These are phyloP conservation scores for Microplitis demolitor DNA, from an alignment of 1,140 invertebrate species.

Conservation along the genomic window DNA sequence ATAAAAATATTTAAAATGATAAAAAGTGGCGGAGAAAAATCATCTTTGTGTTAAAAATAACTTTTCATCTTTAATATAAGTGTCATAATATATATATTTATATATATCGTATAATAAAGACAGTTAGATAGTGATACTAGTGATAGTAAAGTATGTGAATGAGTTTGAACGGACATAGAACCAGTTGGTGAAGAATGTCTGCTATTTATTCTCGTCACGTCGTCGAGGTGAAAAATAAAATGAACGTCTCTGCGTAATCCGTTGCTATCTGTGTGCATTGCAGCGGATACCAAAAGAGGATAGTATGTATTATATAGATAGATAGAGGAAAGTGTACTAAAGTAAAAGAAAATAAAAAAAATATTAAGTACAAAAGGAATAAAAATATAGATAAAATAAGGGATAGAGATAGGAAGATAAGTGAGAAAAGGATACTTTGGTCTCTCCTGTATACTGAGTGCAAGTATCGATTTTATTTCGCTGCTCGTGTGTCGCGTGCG, in stretches of 20 bases:
- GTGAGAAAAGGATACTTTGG: neutral
- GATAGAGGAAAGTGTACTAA: neutral
- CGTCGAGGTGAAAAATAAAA: conserved; percentile 33
- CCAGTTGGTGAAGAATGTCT: conserved; percentile 38
- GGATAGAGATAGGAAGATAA: neutral
- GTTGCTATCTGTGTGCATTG: conserved; percentile 52
- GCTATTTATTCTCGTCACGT: conserved; percentile 58
- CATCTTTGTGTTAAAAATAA: no score
- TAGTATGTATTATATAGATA: conserved; percentile 15
- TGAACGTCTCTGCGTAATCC: conserved; percentile 48
- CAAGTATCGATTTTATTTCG: conserved; percentile 58
- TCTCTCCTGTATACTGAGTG: conserved; percentile 32
- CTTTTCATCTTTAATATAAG: no score
- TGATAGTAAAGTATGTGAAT: neutral
- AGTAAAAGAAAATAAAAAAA: neutral
- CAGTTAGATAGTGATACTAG: neutral
- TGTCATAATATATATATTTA: neutral
- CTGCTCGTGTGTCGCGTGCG: conserved; percentile 36
- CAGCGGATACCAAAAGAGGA: conserved; percentile 43
- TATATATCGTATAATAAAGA: neutral
- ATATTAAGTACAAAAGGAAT: no score
- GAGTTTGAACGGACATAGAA: conserved; percentile 6
- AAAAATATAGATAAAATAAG: neutral
- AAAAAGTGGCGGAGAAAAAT: no score
- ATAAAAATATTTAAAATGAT: no score